Percentiles rank a stretch among this genome's conserved stretches.
phyloP scores from a whole-genome alignment of 2,888 invertebrate genomes.

The Congeria kusceri region DNA sequence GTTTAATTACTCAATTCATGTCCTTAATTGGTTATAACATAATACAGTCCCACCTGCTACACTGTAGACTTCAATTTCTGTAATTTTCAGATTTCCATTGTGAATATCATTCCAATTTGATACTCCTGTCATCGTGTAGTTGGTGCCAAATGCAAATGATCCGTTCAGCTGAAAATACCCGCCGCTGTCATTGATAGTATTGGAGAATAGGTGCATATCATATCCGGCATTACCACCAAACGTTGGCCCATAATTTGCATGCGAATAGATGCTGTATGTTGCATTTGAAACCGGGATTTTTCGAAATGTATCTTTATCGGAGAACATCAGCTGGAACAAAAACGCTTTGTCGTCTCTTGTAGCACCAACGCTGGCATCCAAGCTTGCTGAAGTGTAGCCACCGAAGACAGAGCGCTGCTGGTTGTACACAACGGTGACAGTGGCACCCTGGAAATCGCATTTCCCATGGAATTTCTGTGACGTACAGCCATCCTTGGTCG shows the following conservation, averaged over 20 bases:
- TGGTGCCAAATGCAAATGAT: neutral
- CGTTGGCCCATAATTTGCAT: neutral
- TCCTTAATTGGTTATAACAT: no score
- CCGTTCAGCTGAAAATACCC: neutral
- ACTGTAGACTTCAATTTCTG: neutral
- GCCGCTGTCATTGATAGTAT: neutral
- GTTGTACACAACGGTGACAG: slow-evolving; percentile 5
- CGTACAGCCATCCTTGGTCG: neutral
- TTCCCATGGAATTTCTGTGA: neutral
- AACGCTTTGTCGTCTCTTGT: slow-evolving; percentile 1
- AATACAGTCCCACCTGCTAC: neutral
- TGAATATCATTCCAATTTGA: slow-evolving; percentile 1
- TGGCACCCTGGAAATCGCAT: neutral
- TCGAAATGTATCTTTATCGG: neutral
- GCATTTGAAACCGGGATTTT: neutral
- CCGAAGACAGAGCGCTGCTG: neutral
- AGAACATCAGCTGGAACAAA: neutral
- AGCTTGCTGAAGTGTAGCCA: neutral
- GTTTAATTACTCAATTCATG: no score
- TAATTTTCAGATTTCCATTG: neutral
- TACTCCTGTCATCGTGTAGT: neutral
- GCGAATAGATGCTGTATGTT: neutral
- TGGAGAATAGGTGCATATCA: neutral
- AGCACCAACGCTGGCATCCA: neutral
- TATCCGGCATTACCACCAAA: neutral